phyloP scores from a whole-genome alignment of 2,797 vertebrate species.

The Anguilla marmorata region DNA sequence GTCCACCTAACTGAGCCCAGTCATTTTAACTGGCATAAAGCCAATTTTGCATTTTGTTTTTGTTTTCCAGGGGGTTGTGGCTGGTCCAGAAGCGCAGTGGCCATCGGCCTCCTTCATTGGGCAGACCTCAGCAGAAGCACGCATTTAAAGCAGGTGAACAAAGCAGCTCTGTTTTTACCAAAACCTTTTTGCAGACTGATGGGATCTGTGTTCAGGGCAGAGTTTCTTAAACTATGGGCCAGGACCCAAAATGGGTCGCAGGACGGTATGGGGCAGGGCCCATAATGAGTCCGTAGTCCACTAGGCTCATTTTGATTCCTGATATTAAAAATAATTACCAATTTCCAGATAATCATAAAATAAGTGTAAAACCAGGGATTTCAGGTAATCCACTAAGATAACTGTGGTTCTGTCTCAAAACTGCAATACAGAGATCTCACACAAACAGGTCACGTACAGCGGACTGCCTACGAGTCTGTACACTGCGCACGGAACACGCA shows the following conservation, averaged over 20 bases:
- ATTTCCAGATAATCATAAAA: too few relatives aligned
- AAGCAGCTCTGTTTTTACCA: conserved; percentile 57
- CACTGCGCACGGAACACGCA: conserved; percentile 22
- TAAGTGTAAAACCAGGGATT: conserved; percentile 55
- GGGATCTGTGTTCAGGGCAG: conserved; percentile 54
- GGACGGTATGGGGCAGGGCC: too few relatives aligned
- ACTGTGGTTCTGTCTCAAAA: conserved; percentile 69
- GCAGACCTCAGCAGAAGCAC: background rate
- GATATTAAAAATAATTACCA: too few relatives aligned
- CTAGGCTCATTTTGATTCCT: too few relatives aligned
- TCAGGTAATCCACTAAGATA: conserved; percentile 78
- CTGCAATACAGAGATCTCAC: conserved; percentile 63
- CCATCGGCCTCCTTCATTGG: background rate
- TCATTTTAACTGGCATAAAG: background rate
- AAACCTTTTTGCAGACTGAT: conserved; percentile 67
- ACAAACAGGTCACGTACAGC: conserved; percentile 68
- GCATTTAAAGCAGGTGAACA: conserved; percentile 61
- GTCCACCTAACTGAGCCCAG: background rate
- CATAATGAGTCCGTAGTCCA: too few relatives aligned
- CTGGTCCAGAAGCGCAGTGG: background rate
- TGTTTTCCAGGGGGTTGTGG: background rate
- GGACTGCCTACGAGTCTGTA: background rate
- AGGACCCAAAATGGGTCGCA: too few relatives aligned
- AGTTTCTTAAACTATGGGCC: too few relatives aligned
- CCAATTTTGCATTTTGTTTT: background rate